Evolutionary conservation across 2,113 vertebrate species (phyloP), one percentile per base, ranked within the genome.

Genomic region (Polypterus bichir): DNA sequence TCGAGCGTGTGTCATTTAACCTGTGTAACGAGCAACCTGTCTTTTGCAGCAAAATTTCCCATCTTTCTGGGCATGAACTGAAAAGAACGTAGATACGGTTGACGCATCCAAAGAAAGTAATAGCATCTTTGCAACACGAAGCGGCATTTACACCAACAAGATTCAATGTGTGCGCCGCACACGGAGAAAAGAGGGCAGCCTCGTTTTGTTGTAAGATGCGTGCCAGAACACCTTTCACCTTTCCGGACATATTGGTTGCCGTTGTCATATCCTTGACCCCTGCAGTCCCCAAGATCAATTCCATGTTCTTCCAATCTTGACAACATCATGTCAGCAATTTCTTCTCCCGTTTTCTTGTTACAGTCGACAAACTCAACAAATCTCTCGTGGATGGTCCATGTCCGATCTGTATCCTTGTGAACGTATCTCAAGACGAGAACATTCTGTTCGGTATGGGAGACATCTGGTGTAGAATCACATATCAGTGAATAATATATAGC

Each of bases 161-260:
- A 54, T 68, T 1, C 60, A 65, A 49, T 48, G 60, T 62, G 57
- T 65, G 67, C 44, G 49, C 47, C 9, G 59, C 63, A 68, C 63
- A 68, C 5, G 67, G 63, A 46, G 49, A 65, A 47, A 53, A 68
- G 53, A 60, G 64, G 53, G 65, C 66, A 4, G 59, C 59, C 52
- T 4, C 6, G 52, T 68, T 68, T 56, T 51, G 56, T 11, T 68
- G 57, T 47, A 55, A 51, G 63, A 69, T 62, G 49, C 44, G 49
- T 4, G 56, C 64, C 59, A 65, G 63, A 4, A 68, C 67, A 47
- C 63, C 67, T 45, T 48, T 59, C 7, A 62, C 57, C 47, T 65
- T 69, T 54, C 67, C 67, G 62, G 67, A 54, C 67, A 69, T 66
- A 54, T 65, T 65, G 9, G 67, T n/a, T 55, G 3, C 67, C 67